Base-by-base conservation (phyloP, 2,888 invertebrate species). In the Agriotes lineatus region DNA sequence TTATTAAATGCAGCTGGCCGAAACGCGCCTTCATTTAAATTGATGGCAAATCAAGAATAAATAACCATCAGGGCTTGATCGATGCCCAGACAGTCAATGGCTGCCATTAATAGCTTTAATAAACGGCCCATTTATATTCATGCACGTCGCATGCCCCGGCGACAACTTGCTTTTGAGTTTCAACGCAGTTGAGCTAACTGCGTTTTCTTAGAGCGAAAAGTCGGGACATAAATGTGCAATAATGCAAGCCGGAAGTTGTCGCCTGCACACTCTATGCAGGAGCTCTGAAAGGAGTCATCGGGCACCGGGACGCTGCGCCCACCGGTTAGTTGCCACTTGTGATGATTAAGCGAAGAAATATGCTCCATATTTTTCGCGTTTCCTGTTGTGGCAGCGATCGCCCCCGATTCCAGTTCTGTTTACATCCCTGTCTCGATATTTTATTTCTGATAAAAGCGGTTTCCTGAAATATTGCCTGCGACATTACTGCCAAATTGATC, bases 11-110 rank as follows among this genome's bases (percentile, higher is more conserved):
- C 63, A 63, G 54, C 63, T 63, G 63, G 14, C 63, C 19, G 18
- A 52, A 52, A 56, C 42, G 18, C 33, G 37, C 48, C 7, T 54
- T 48, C 12, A 58, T 58, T 39, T 65, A 39, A 65, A 65, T 65
- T 65, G 58, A 65, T 42, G 37, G 48, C 50, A 58, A 65, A 58
- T 64, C 45, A 64, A 57, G 64, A 64, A 64, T 64, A 64, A 56
- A 64, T 57, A 56, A 64, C 67, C 35, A 52, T 57, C 50, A 33
- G 39, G 45, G 52, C 30, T 56, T 62, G 62, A 67, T 67, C 61
- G 48, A 67, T 62, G 62, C 20, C 67, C 61, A 67, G 67, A 62
- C 67, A 60, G 59, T 35, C 59, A 48, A 60, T 20, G 59, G 12
- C 59, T 60, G 30, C 33, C 59, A 33, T 60, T 60, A 60, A 60